phyloP scores from a whole-genome alignment of 2,113 vertebrate species.

The Dasyurus viverrinus region DNA sequence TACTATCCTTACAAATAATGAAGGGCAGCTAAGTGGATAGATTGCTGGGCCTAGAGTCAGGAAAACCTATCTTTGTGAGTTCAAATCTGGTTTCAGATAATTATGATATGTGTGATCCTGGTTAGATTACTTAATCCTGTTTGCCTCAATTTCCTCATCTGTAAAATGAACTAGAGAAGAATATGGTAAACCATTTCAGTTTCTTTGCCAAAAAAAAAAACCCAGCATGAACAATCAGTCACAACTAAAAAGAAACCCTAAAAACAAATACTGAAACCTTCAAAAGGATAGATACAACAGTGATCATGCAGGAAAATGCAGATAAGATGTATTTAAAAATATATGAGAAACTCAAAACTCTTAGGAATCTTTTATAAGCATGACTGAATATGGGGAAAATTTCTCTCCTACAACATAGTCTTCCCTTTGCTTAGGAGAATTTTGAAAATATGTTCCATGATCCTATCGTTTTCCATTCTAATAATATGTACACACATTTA shows the following conservation, averaged over 20 bases:
- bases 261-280: neutral
- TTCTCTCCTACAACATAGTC: constrained; percentile 7
- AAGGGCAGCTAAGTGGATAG: neutral
- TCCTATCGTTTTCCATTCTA: neutral
- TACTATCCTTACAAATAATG: neutral
- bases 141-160: neutral
- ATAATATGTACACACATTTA: too few relatives aligned
- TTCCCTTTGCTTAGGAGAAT: neutral
- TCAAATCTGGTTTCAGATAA: neutral
- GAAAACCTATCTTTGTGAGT: neutral
- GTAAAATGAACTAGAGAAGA: neutral
- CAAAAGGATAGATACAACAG: neutral
- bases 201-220: neutral
- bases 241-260: neutral
- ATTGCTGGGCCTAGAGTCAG: neutral
- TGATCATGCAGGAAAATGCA: neutral
- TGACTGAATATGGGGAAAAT: neutral
- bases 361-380: neutral
- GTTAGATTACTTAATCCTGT: too few relatives aligned
- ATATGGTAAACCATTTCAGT: neutral
- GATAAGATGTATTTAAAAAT: neutral
- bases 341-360: neutral
- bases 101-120: neutral
- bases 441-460: neutral
- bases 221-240: neutral